Evolutionary conservation across 2,113 vertebrate species (phyloP).

Genomic region (human): DNA sequence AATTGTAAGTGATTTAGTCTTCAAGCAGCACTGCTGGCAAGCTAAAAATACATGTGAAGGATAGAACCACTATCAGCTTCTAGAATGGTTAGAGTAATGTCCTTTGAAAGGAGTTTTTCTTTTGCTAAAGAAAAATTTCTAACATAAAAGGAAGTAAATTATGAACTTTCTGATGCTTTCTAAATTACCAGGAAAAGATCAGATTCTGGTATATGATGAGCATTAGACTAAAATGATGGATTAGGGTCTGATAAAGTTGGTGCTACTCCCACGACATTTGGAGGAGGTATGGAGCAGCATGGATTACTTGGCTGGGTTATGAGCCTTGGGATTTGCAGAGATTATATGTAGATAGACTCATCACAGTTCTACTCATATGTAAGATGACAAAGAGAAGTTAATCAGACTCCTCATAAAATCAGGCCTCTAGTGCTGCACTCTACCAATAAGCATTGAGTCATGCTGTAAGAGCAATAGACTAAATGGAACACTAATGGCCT

Average conservation of each 20-base stretch:
- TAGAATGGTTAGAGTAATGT: not conserved
- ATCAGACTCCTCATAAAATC: not conserved
- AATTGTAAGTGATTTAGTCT: not conserved
- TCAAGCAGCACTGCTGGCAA: not conserved
- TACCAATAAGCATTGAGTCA: not conserved
- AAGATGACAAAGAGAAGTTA: not conserved
- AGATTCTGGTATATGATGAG: not conserved
- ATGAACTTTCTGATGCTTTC: not conserved
- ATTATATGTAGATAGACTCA: not conserved
- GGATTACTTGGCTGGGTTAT: not conserved
- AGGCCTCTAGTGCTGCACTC: not conserved
- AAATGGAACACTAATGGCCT: not conserved
- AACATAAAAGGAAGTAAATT: conserved; percentile 18
- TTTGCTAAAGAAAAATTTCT: conserved; percentile 21
- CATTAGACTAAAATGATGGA: not conserved
- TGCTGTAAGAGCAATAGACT: not conserved
- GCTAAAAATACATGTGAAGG: not conserved
- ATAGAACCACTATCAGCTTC: not conserved
- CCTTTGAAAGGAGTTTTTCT: conserved; percentile 9
- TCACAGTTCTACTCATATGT: not conserved
- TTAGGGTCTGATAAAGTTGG: not conserved
- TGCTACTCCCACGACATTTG: not conserved
- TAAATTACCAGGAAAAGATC: not conserved
- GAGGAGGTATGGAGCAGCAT: not conserved
- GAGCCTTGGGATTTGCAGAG: not conserved